Evolutionary conservation across 2,113 vertebrate species (phyloP).

Genomic region (Ctenomys sociabilis): DNA sequence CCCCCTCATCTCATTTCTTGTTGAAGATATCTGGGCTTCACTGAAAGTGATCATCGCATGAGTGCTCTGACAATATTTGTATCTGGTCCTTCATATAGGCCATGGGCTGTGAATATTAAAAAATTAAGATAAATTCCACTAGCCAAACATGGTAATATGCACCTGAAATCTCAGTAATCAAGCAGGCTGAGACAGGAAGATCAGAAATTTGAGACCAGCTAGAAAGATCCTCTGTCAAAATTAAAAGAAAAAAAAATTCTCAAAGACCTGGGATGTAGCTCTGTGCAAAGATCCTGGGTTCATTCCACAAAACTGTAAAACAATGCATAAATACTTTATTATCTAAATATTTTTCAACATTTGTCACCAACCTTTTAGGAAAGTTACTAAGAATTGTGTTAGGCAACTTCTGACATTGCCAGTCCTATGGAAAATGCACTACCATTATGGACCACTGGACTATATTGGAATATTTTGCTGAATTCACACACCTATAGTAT

Average conservation of each 20-base stretch:
- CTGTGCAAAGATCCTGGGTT: neutral
- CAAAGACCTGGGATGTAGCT: neutral
- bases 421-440: too few relatives aligned
- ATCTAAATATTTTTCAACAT: neutral
- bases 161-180: neutral
- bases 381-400: neutral
- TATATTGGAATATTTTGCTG: too few relatives aligned
- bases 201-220: neutral
- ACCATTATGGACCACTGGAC: too few relatives aligned
- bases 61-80: neutral
- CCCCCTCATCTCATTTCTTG: neutral
- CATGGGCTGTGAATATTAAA: neutral
- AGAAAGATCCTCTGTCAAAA: neutral
- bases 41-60: neutral
- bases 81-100: neutral
- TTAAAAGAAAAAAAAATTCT: neutral
- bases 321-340: neutral
- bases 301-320: neutral
- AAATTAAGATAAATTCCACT: neutral
- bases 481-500: too few relatives aligned
- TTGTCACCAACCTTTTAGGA: neutral
- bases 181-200: neutral
- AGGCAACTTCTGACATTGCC: too few relatives aligned
- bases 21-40: neutral
- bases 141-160: neutral